A percentile compares a stretch with the other conserved stretches of the same genome.
phyloP scores from a whole-genome alignment of 2,888 invertebrate genomes.

The Frankliniella intonsa region DNA sequence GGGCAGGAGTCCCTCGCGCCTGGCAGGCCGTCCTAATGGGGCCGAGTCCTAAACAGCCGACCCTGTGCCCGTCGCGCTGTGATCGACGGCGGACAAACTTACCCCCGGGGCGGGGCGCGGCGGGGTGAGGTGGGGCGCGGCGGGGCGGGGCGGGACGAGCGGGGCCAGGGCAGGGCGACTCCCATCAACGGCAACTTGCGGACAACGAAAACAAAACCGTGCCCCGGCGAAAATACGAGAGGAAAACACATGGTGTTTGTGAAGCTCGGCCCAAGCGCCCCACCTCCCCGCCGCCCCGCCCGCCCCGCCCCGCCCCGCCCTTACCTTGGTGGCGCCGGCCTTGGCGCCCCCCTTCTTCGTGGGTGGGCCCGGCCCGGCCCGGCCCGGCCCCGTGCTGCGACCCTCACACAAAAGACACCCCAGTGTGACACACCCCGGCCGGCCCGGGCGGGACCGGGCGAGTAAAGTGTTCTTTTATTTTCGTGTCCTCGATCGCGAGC shows the following conservation, averaged over 20 bases:
- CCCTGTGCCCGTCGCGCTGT: conserved; percentile 18
- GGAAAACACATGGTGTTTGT: conserved; percentile 26
- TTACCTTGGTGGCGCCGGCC: background rate
- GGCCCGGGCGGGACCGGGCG: no score
- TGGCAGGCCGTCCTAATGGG: no score
- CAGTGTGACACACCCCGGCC: no score
- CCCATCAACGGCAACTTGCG: conserved; percentile 23
- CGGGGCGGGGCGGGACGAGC: no score
- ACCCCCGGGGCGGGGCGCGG: background rate
- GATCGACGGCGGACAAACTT: conserved; percentile 22
- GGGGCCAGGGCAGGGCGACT: background rate
- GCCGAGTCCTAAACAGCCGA: background rate
- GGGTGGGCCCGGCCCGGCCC: background rate
- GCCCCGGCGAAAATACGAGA: conserved; percentile 20
- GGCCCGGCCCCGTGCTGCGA: background rate
- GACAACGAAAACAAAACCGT: conserved; percentile 26
- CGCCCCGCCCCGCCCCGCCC: background rate
- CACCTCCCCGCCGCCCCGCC: background rate
- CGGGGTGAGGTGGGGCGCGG: no score
- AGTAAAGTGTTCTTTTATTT: no score
- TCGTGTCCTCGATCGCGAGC: no score
- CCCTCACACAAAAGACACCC: background rate
- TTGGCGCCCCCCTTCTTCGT: no score
- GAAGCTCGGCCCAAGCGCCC: background rate
- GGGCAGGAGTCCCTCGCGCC: background rate